Conservation (phyloP, 2,797 vertebrate genomes). For the Alauda arvensis region DNA sequence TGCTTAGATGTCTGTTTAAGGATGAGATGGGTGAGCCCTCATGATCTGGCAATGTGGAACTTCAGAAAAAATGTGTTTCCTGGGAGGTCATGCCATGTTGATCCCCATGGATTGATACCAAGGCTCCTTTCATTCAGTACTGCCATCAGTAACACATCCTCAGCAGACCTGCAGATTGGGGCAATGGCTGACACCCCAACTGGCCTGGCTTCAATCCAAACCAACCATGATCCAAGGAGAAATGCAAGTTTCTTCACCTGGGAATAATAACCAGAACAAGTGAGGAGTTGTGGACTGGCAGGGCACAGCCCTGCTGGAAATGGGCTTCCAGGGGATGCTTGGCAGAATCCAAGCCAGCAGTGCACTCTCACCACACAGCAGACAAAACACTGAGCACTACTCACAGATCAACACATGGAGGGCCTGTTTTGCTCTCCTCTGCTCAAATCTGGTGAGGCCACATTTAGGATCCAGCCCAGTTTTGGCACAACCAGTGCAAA, state of each 20-base stretch:
- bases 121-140: background rate
- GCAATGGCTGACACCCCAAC: background rate
- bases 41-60: background rate
- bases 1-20: background rate
- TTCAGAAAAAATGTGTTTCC: background rate
- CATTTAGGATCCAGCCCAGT: background rate
- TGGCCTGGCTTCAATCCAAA: background rate
- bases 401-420: background rate
- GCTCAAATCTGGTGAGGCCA: background rate
- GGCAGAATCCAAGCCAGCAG: background rate
- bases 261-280: background rate
- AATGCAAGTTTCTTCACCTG: background rate
- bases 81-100: background rate
- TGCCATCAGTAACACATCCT: background rate
- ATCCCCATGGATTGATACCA: background rate
- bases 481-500: background rate
- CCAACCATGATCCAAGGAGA: background rate
- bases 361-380: background rate
- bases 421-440: background rate
- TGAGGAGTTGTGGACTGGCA: background rate
- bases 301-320: background rate
- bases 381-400: background rate
- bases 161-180: background rate
- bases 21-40: background rate
- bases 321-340: background rate